Conservation (phyloP, 2,113 vertebrate genomes). For the Cryptomyrus ogoouensis region DNA sequence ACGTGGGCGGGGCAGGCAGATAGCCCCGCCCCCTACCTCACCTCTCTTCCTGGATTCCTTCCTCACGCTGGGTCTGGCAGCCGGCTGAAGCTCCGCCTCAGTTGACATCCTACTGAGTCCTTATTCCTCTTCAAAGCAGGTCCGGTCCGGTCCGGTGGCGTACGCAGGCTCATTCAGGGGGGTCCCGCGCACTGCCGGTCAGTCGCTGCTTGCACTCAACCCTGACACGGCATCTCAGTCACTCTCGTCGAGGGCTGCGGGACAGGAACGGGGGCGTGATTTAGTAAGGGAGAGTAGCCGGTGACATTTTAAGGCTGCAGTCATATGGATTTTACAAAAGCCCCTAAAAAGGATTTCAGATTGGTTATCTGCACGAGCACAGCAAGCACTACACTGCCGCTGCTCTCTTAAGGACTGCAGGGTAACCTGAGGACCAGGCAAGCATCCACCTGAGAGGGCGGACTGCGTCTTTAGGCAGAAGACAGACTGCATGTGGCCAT, state of each 20-base stretch:
- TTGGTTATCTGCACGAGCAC: not conserved
- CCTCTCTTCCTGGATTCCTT: conserved; percentile 98
- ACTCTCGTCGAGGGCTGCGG: conserved; percentile 69
- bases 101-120: conserved; percentile 98
- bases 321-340: not conserved
- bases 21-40: conserved; percentile 40
- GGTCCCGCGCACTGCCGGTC: conserved; percentile 66
- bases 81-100: conserved; percentile 98
- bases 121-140: conserved; percentile 84
- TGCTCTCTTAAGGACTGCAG: not conserved
- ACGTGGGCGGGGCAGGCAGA: not conserved
- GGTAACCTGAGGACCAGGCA: not conserved
- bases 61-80: conserved; percentile 96
- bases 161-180: conserved; percentile 92
- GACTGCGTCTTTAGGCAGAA: not conserved
- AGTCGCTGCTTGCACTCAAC: conserved; percentile 69
- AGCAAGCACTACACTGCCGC: too few species aligned
- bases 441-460: not conserved
- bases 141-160: conserved; percentile 77
- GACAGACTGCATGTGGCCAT: not conserved
- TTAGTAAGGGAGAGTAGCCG: conserved; percentile 32
- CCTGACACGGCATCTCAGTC: conserved; percentile 79
- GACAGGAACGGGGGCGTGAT: conserved; percentile 34
- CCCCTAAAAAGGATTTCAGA: not conserved
- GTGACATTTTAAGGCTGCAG: not conserved